phyloP scores from a whole-genome alignment of 2,113 vertebrate species.

The Parus major region DNA sequence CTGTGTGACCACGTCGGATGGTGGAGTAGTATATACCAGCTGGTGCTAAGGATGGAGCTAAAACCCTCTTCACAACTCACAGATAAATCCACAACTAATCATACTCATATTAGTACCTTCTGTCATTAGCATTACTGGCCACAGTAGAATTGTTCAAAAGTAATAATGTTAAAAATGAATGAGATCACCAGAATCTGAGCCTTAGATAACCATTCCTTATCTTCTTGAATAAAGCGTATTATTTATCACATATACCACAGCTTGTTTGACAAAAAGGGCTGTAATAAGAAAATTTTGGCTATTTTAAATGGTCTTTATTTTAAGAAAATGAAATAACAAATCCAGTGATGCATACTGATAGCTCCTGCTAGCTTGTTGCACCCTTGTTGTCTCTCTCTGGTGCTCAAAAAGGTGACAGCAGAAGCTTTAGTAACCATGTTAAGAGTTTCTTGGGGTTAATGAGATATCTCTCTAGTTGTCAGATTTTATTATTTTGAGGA shows the following conservation, averaged over 20 bases:
- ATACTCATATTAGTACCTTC: not conserved
- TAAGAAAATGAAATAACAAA: not conserved
- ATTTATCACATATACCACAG: not conserved
- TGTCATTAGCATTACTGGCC: not conserved
- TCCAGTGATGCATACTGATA: not conserved
- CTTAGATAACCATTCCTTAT: not conserved
- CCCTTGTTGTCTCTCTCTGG: not conserved
- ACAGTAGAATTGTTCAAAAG: not conserved
- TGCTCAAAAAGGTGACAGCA: conserved; percentile 2
- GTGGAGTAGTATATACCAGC: not conserved
- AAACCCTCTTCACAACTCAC: not conserved
- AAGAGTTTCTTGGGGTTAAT: conserved; percentile 43
- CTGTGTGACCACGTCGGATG: not conserved
- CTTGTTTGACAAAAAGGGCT: not conserved
- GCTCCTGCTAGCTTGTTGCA: not conserved
- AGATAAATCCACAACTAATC: not conserved
- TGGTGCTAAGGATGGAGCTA: not conserved
- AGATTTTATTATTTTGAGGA: conserved; percentile 45
- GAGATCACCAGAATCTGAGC: not conserved
- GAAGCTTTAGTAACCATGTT: conserved; percentile 24
- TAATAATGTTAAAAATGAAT: not conserved
- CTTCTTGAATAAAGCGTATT: not conserved
- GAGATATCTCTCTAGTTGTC: conserved; percentile 37
- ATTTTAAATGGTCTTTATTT: not conserved
- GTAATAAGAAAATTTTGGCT: rapidly evolving